Evolutionary conservation across 2,888 invertebrate genomes (phyloP), one percentile per base, ranked within the genome.

Genomic region (Chloroclysta siterata): DNA sequence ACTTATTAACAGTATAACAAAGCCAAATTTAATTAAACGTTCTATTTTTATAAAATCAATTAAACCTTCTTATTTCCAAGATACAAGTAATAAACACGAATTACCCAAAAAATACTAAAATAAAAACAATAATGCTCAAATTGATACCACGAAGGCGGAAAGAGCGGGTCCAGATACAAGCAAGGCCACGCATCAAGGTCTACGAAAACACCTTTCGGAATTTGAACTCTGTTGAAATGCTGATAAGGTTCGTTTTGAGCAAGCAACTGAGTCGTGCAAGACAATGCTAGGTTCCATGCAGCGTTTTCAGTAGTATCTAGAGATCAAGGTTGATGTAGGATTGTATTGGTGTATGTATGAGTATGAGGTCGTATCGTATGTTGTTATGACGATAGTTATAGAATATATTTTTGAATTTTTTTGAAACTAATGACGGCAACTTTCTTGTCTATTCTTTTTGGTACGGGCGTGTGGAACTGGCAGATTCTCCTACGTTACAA

Each of bases 121-220:
- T 82, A 83, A 86, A 87, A 88, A 88, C 85, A 84, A 84, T 85
- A 83, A 85, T 82, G 84, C 86, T 87, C 84, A 83, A 90, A 89
- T 89, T 87, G 89, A 90, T 88, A 90, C 88, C 85, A 83, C 87
- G 86, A 90, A 93, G 90, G 91, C 92, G 92, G 92, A 93, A 93
- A 91, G 91, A 92, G 84, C 88, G 89, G 57, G 86, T 60, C 84
- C 85, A 88, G 89, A 89, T 88, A 88, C 84, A 84, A 75, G 79
- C 92, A 89, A 92, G 92, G 92, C 89, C 90, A 89, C 68, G 65
- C 82, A 69, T 79, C 91, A 91, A 92, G 92, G 92, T 89, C 83
- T 73, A 80, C 72, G 73, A 80, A 80, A 65, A 73, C 71, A 75
- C 78, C 72, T 73, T 71, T 46, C 68, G 66, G 60, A 80, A 74